Evolutionary conservation across 2,797 vertebrate species (phyloP).

Genomic region (Bradypus variegatus): DNA sequence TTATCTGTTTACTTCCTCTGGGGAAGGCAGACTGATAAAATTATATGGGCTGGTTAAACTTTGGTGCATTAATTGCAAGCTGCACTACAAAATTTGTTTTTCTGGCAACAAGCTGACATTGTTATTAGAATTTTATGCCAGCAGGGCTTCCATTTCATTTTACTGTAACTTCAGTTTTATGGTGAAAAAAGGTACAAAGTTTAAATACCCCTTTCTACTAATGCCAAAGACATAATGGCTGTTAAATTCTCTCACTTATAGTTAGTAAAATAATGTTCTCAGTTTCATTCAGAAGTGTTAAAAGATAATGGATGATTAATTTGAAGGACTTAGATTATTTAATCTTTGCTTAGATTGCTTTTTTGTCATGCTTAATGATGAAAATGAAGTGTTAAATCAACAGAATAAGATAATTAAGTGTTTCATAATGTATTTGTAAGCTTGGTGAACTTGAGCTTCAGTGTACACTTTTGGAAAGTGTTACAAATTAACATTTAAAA

Average conservation of each 20-base stretch:
- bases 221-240: not conserved
- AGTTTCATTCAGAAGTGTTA: not conserved
- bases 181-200: not conserved
- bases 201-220: not conserved
- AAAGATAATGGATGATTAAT: not conserved
- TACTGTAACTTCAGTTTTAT: not conserved
- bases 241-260: not conserved
- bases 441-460: not conserved
- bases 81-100: not conserved
- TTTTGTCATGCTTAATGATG: not conserved
- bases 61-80: not conserved
- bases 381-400: conserved; percentile 20
- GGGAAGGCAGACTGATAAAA: conserved; percentile 1
- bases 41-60: conserved; percentile 29
- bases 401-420: not conserved
- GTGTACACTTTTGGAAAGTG: conserved; percentile 14
- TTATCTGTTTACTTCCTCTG: conserved; percentile 26
- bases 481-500: conserved; percentile 9
- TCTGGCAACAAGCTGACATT: not conserved
- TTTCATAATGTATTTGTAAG: conserved; percentile 5
- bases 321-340: conserved; percentile 9
- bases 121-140: not conserved
- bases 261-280: conserved; percentile 13
- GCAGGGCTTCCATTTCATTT: not conserved
- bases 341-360: not conserved